A percentile compares a stretch with the other conserved stretches of the same genome.
Conservation (phyloP, 2,888 invertebrate genomes). For the Noctua pronuba region DNA sequence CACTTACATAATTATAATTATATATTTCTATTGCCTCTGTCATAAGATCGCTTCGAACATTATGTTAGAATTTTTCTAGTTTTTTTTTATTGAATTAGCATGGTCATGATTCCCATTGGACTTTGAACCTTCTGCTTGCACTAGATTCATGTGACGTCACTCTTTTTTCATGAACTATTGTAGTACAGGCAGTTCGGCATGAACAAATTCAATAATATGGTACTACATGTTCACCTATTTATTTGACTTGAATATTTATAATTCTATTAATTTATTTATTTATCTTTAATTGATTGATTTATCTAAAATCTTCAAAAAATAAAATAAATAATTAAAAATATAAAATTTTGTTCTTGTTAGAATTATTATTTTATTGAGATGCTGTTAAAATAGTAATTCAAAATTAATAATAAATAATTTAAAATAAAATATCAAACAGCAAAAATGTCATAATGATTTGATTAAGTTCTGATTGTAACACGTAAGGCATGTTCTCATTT, state of each 20-base stretch:
- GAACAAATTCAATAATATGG: not conserved
- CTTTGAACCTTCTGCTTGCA: conserved; percentile 37
- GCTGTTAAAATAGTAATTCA: not conserved
- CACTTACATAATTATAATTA: not conserved
- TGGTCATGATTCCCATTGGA: conserved; percentile 35
- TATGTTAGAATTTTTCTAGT: not conserved
- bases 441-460: not conserved
- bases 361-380: not conserved
- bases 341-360: not conserved
- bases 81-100: conserved; percentile 2
- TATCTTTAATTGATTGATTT: not conserved
- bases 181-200: not conserved
- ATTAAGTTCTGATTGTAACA: conserved; percentile 13
- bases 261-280: not conserved
- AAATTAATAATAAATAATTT: not conserved
- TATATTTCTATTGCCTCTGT: not conserved
- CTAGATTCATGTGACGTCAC: not conserved
- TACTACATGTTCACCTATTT: conserved; percentile 7
- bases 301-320: not conserved
- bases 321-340: not conserved
- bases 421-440: not conserved
- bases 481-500: not conserved
- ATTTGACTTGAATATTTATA: not conserved
- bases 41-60: not conserved
- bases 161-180: not conserved